Percentiles rank a stretch among this genome's conserved stretches.
Evolutionary conservation across 2,113 vertebrate genomes (phyloP).

Genomic region (Okapia johnstoni): DNA sequence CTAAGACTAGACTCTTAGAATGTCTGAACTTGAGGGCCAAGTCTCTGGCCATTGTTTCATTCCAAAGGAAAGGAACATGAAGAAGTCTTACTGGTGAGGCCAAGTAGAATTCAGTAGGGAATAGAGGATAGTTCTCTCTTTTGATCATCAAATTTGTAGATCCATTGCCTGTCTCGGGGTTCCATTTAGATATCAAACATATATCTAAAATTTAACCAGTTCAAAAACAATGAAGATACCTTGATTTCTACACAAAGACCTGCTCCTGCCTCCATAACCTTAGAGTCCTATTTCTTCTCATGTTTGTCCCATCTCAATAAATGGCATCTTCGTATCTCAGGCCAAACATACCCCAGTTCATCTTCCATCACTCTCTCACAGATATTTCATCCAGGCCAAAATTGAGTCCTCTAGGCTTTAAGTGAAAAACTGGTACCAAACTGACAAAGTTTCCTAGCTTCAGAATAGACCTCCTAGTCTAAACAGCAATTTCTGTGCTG

Average conservation of each 20-base stretch:
- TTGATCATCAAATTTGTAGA: not conserved
- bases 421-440: not conserved
- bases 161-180: not conserved
- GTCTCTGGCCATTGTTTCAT: not conserved
- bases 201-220: not conserved
- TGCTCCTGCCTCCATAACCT: not conserved
- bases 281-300: not conserved
- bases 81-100: not conserved
- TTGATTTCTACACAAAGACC: not conserved
- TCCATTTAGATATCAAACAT: not conserved
- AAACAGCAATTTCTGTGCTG: not conserved
- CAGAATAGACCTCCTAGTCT: not conserved
- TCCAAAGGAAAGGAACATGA: not conserved
- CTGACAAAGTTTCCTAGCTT: not conserved
- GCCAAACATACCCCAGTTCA: not conserved
- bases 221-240: not conserved
- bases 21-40: not conserved
- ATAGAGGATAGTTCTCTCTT: not conserved
- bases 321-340: not conserved
- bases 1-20: not conserved
- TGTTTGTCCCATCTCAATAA: not conserved
- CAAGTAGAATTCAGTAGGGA: not conserved
- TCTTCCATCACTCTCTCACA: not conserved
- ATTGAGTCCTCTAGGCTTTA: not conserved
- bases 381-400: not conserved